Conservation (phyloP, 2,113 vertebrate genomes). For the Coreoperca whiteheadi region DNA sequence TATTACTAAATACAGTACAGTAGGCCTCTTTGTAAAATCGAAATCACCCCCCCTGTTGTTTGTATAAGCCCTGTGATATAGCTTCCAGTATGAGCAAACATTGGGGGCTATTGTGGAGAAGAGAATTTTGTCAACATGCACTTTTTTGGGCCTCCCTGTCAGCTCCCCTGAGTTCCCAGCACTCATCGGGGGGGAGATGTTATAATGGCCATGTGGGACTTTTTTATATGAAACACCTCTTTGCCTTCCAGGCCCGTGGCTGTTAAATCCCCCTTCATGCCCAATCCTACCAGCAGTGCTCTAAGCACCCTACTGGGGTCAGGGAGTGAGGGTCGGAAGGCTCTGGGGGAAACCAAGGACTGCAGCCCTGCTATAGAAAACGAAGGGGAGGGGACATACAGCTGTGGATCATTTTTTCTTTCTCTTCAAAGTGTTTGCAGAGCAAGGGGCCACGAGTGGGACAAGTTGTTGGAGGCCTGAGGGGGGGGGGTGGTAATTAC, state of each 20-base stretch:
- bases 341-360: slow-evolving; percentile 28
- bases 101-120: slow-evolving; percentile 56
- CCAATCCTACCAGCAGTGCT: slow-evolving; percentile 55
- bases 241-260: slow-evolving; percentile 63
- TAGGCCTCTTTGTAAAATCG: slow-evolving; percentile 45
- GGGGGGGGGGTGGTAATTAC: slow-evolving; percentile 60
- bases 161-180: slow-evolving; percentile 70
- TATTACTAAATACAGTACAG: slow-evolving; percentile 20
- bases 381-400: slow-evolving; percentile 22
- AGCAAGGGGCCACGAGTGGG: slow-evolving; percentile 40
- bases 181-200: slow-evolving; percentile 66
- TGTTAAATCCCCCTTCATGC: slow-evolving; percentile 70
- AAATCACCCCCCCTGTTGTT: slow-evolving; percentile 24
- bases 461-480: slow-evolving; percentile 31
- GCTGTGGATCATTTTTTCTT: slow-evolving; percentile 43
- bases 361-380: slow-evolving; percentile 30
- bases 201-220: slow-evolving; percentile 72
- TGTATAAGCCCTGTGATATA: slow-evolving; percentile 40
- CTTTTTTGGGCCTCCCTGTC: slow-evolving; percentile 64
- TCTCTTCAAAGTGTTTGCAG: slow-evolving; percentile 65
- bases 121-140: slow-evolving; percentile 65
- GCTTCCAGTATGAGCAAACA: slow-evolving; percentile 46
- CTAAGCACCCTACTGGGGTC: slow-evolving; percentile 68
- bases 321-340: slow-evolving; percentile 51
- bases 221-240: slow-evolving; percentile 81